These are phyloP conservation scores for Cisticola juncidis DNA, from an alignment of 2,113 vertebrate genomes.

Conservation along the genomic window DNA sequence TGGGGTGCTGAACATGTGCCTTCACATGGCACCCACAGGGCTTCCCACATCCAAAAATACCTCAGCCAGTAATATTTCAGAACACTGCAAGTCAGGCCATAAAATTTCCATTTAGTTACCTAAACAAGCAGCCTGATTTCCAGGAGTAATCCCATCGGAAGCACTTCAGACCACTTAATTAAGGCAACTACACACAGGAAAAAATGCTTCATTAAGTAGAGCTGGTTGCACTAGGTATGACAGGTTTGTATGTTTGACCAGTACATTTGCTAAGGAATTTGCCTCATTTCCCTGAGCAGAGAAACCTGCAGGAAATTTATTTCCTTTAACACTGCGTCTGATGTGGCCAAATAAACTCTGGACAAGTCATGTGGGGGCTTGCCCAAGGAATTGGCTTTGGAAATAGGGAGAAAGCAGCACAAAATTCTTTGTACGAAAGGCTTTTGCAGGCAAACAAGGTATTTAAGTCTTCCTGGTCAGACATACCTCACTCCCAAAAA, in stretches of 20 bases:
- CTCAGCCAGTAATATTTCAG: rapidly evolving
- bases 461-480: not conserved
- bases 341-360: not conserved
- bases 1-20: not conserved
- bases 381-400: not conserved
- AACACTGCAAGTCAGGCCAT: not conserved
- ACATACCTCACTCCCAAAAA: slow-evolving; percentile 94
- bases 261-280: not conserved
- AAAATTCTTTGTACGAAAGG: not conserved
- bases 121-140: not conserved
- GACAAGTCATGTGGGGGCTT: not conserved
- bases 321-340: not conserved
- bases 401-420: not conserved
- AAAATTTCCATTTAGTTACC: not conserved
- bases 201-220: not conserved
- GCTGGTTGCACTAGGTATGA: not conserved
- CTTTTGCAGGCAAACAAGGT: not conserved
- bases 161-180: not conserved
- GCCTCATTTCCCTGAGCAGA: not conserved
- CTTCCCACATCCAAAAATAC: not conserved
- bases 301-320: not conserved
- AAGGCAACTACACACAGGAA: not conserved
- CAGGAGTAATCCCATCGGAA: not conserved
- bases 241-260: not conserved
- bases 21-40: not conserved